These are phyloP conservation scores for Chrysomallon squamiferum DNA, from an alignment of 1,140 invertebrate species.

Conservation along the genomic window DNA sequence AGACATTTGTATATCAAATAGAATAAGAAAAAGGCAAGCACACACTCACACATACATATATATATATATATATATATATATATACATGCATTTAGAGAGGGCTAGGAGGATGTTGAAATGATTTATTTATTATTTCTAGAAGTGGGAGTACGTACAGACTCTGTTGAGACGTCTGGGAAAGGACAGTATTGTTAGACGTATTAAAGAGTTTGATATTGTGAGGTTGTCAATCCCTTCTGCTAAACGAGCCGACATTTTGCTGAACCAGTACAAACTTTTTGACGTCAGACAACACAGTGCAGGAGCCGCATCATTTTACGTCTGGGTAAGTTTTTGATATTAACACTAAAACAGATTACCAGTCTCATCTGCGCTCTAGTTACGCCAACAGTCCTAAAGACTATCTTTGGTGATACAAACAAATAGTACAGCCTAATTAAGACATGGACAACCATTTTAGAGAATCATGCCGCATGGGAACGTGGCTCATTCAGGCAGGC, in stretches of 20 bases:
- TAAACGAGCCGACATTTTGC: conserved; percentile 13
- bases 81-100: neutral
- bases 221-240: conserved; percentile 11
- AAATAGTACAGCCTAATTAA: too few relatives aligned
- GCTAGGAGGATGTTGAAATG: neutral
- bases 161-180: conserved; percentile 31
- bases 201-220: conserved; percentile 30
- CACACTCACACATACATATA: neutral
- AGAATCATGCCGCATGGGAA: too few relatives aligned
- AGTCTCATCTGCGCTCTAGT: too few relatives aligned
- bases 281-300: conserved; percentile 28
- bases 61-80: neutral
- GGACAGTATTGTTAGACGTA: conserved; percentile 28
- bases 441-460: too few relatives aligned
- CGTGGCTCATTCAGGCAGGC: too few relatives aligned
- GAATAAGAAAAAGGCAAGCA: neutral
- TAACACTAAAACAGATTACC: too few relatives aligned
- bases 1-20: neutral
- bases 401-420: too few relatives aligned
- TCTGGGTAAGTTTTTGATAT: conserved; percentile 31
- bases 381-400: too few relatives aligned
- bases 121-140: neutral
- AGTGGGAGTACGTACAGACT: conserved; percentile 37
- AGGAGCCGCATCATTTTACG: conserved; percentile 43
- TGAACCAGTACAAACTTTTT: conserved; percentile 21